Evolutionary conservation across 2,113 vertebrate species (phyloP).

Genomic region (Dromas ardeola): DNA sequence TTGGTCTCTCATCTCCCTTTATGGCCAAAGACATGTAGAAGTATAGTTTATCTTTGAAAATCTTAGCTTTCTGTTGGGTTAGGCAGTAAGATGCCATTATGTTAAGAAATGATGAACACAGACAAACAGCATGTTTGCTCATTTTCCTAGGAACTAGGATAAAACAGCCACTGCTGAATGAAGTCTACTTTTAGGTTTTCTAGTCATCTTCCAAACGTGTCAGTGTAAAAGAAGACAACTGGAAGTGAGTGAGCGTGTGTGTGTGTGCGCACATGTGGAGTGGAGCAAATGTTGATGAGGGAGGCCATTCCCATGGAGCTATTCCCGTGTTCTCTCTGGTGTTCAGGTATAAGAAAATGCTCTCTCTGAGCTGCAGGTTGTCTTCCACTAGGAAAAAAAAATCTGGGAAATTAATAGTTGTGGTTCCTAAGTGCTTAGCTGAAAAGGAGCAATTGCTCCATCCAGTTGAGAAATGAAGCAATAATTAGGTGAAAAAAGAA

Average conservation of each 20-base stretch:
- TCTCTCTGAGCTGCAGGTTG: not conserved
- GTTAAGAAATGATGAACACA: not conserved
- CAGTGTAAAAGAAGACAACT: not conserved
- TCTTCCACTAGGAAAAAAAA: not conserved
- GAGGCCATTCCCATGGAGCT: not conserved
- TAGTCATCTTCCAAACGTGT: not conserved
- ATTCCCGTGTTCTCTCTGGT: not conserved
- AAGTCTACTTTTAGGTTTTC: not conserved
- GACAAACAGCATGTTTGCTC: not conserved
- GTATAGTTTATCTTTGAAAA: not conserved
- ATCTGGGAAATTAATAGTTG: not conserved
- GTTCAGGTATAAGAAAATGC: not conserved
- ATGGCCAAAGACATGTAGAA: not conserved
- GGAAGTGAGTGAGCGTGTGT: not conserved
- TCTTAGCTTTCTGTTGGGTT: not conserved
- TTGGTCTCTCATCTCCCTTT: not conserved
- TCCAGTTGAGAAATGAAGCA: not conserved
- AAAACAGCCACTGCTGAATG: not conserved
- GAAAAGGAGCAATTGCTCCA: not conserved
- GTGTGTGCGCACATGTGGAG: rapidly evolving
- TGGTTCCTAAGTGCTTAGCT: not conserved
- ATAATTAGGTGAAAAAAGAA: not conserved
- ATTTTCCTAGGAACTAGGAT: not conserved
- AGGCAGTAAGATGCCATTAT: not conserved
- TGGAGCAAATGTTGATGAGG: rapidly evolving